Evolutionary conservation across 2,888 invertebrate genomes (phyloP).

Genomic region (Tuberolachnus salignus): DNA sequence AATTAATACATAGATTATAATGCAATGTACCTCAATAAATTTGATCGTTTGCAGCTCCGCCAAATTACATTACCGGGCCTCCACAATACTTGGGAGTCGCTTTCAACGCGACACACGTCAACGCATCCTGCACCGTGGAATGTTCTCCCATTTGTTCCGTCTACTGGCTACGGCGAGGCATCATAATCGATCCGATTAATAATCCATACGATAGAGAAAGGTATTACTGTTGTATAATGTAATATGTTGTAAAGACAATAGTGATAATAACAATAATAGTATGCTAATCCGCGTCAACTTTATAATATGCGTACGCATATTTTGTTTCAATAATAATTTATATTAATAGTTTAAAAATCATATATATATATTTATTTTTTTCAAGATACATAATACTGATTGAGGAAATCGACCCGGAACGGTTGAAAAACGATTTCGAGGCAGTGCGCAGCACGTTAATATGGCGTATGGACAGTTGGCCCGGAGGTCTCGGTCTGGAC

Average conservation of each 20-base stretch:
- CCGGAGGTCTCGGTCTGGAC: slow-evolving; percentile 73
- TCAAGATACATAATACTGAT: slow-evolving; percentile 69
- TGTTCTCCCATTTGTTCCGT: slow-evolving; percentile 86
- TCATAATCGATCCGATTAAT: slow-evolving; percentile 67
- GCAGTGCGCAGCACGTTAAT: slow-evolving; percentile 85
- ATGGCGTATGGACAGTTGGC: slow-evolving; percentile 88
- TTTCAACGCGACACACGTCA: slow-evolving; percentile 70
- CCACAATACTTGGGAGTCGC: slow-evolving; percentile 77
- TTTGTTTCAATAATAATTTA: neutral
- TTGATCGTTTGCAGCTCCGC: slow-evolving; percentile 71
- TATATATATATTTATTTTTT: slow-evolving; percentile 16
- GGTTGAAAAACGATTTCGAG: slow-evolving; percentile 82
- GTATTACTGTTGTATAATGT: neutral
- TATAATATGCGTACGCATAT: neutral
- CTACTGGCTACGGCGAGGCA: slow-evolving; percentile 81
- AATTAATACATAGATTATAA: neutral
- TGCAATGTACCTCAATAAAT: slow-evolving; percentile 59
- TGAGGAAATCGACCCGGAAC: slow-evolving; percentile 66
- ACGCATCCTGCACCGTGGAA: slow-evolving; percentile 84
- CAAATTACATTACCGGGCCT: slow-evolving; percentile 83
- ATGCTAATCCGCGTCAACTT: too few relatives aligned
- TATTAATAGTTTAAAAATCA: neutral
- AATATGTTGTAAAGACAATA: too few relatives aligned
- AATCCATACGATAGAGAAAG: slow-evolving; percentile 23
- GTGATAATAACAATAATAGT: too few relatives aligned